Conservation (phyloP, 2,113 vertebrate species). For the Sebastes fasciatus region DNA sequence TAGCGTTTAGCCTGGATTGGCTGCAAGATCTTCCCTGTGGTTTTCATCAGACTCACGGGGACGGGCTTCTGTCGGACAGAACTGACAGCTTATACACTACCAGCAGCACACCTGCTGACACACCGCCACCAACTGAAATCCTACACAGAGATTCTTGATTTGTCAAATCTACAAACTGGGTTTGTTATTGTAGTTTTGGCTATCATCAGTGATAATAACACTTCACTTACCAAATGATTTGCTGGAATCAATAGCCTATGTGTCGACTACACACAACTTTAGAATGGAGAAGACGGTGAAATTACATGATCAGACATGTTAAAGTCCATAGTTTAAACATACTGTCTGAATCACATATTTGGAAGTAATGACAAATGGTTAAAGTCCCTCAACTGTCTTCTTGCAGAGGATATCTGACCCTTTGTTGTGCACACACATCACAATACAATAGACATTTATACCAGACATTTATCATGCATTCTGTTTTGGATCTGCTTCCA, state of each 20-base stretch:
- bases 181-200: neutral
- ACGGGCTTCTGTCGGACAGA: constrained; percentile 20
- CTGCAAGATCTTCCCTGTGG: constrained; percentile 25
- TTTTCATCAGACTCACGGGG: constrained; percentile 35
- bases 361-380: neutral
- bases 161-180: neutral
- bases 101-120: constrained; percentile 22
- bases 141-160: neutral
- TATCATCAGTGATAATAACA: neutral
- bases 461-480: too few species aligned
- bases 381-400: neutral
- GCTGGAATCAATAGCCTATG: neutral
- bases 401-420: neutral
- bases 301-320: neutral
- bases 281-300: neutral
- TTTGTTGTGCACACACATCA: neutral
- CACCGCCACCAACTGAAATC: neutral
- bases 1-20: constrained; percentile 45
- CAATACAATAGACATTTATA: neutral
- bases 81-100: constrained; percentile 7
- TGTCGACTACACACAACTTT: neutral
- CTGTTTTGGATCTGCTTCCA: neutral
- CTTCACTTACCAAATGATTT: neutral
- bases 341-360: neutral
- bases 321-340: neutral